Base-by-base conservation (phyloP, 1,140 invertebrate species). In the Contarinia nasturtii region DNA sequence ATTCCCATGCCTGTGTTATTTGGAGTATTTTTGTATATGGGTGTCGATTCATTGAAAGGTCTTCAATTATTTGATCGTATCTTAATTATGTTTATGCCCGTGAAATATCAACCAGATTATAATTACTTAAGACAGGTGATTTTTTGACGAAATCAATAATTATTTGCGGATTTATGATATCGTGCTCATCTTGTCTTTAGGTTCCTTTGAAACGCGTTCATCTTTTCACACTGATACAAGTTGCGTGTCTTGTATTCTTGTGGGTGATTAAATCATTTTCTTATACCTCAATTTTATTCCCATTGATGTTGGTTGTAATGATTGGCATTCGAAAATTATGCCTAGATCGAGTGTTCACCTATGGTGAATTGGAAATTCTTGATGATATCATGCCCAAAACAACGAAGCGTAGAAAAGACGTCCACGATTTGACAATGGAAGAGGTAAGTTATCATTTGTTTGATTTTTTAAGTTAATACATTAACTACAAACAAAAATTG, bases 21-120 rank as follows among this genome's bases (percentile, higher is more conserved):
- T 67, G 95, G 95, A 36, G 93, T 99, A 8, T 98, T 99, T 66
- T 74, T 98, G 2, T 99, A 97, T 63, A 99, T 99, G 94, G 95
- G 95, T 45, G 86, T 93, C 37, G 88, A 93, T 37, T 95, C 94
- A 2, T 67, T 98, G 1, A 90, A 91, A 62, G 93, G 91, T 47
- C 76, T 96, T 49, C 88, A 97, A 66, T 87, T 98, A 61, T 93
- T 97, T 60, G 88, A 97, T 59, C 79, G 95, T 48, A 83, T 98
- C 36, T 65, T 94, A 18, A 90, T 98, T 36, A 81, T 97, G 71
- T 82, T 98, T 49, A 98, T 98, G 92, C 95, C 94, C 14, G 82
- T 84, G 53, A 98, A 98, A 63, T 98, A 98, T 67, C 95, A 98
- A 62, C 94, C 95, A 0, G 93, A 98, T 66, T 91, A 92, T 61